Evolutionary conservation across 35 echinoderm and acorn worm species (phyloP).

Genomic region (Ophioderma brevispina): DNA sequence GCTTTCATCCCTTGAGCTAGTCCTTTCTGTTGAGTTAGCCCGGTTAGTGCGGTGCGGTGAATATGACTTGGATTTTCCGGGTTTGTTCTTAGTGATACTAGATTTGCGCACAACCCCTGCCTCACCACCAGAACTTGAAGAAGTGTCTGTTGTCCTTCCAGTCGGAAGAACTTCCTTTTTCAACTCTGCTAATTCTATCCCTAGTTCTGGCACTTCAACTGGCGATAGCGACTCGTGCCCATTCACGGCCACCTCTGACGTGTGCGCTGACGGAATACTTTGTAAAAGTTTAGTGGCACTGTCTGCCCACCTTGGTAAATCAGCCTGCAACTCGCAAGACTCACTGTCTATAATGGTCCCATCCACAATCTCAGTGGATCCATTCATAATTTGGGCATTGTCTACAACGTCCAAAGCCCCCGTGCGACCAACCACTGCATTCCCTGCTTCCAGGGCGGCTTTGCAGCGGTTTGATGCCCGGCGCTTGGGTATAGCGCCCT

Average conservation of each 20-base stretch:
- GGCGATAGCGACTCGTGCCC: neutral
- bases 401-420: slow-evolving; percentile 56
- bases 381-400: slow-evolving; percentile 53
- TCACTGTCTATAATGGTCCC: slow-evolving; percentile 35
- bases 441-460: slow-evolving; percentile 29
- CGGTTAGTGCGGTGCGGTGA: neutral
- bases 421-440: slow-evolving; percentile 36
- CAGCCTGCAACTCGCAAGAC: slow-evolving; percentile 62
- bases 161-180: neutral
- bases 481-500: slow-evolving; percentile 86
- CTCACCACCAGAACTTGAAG: neutral
- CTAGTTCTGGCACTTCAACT: neutral
- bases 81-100: neutral
- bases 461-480: slow-evolving; percentile 28
- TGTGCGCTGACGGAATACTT: neutral
- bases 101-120: neutral
- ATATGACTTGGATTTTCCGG: neutral
- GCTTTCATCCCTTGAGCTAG: slow-evolving; percentile 17
- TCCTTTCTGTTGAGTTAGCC: slow-evolving; percentile 24
- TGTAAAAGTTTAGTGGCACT: slow-evolving; percentile 47
- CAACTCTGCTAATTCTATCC: neutral
- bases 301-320: slow-evolving; percentile 85
- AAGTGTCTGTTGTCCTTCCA: neutral
- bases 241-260: neutral
- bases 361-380: slow-evolving; percentile 46